Conservation (phyloP, 2,113 vertebrate genomes). For the Rhinogobius similis region DNA sequence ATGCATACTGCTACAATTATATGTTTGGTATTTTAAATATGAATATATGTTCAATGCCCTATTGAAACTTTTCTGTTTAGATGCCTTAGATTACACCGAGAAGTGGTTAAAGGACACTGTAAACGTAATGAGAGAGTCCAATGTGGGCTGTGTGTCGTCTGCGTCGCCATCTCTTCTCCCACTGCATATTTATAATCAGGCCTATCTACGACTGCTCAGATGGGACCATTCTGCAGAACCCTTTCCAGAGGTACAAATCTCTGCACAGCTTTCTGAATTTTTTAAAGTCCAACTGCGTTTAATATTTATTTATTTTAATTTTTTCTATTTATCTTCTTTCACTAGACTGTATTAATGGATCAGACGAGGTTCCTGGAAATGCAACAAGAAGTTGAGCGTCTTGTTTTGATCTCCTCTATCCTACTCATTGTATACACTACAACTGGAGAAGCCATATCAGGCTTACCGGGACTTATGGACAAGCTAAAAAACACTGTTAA, state of each 20-base stretch:
- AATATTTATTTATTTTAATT: background rate
- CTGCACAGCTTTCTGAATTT: background rate
- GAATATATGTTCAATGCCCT: background rate
- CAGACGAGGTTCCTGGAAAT: slow-evolving; percentile 90
- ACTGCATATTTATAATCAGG: slow-evolving; percentile 83
- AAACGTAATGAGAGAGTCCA: slow-evolving; percentile 70
- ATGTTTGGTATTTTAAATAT: background rate
- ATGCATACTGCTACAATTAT: background rate
- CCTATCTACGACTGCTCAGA: slow-evolving; percentile 88
- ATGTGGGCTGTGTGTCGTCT: slow-evolving; percentile 46
- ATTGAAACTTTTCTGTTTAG: slow-evolving; percentile 61
- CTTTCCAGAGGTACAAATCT: slow-evolving; percentile 88
- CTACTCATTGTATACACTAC: slow-evolving; percentile 88
- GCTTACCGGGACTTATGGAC: slow-evolving; percentile 83
- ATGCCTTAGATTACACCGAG: slow-evolving; percentile 89
- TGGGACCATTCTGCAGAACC: slow-evolving; percentile 87
- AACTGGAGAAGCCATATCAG: slow-evolving; percentile 78
- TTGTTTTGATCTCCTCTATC: slow-evolving; percentile 82
- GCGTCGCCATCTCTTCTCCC: slow-evolving; percentile 45
- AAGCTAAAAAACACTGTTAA: slow-evolving; percentile 84
- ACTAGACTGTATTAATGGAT: slow-evolving; percentile 92
- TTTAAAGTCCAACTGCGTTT: background rate
- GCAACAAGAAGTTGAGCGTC: slow-evolving; percentile 81
- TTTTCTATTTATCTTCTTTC: background rate
- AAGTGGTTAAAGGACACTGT: slow-evolving; percentile 89